Conservation (phyloP, 2,888 invertebrate genomes). For the Meandrusa payeni region DNA sequence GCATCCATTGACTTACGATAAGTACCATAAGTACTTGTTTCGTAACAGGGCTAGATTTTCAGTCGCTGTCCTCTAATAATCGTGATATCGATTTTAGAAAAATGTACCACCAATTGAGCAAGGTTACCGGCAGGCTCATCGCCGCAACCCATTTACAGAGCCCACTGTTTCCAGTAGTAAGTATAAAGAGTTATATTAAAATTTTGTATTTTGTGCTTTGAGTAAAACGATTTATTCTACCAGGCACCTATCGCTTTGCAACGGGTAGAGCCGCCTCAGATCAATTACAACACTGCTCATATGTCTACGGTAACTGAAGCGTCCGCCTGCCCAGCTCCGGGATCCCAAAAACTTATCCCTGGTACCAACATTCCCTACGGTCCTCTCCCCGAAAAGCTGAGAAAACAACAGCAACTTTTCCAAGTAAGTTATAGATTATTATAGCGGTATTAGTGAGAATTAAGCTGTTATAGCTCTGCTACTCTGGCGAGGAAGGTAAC, state of each 20-base stretch:
- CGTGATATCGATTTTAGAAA: slow-evolving; percentile 32
- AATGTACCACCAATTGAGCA: slow-evolving; percentile 75
- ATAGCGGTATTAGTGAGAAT: too few species aligned
- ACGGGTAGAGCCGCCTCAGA: slow-evolving; percentile 63
- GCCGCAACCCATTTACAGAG: slow-evolving; percentile 61
- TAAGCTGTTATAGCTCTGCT: too few species aligned
- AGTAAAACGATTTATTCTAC: slow-evolving; percentile 26
- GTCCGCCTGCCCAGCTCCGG: slow-evolving; percentile 50
- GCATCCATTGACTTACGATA: slow-evolving; percentile 32
- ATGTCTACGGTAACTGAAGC: slow-evolving; percentile 63
- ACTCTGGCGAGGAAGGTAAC: too few species aligned
- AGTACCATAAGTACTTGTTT: slow-evolving; percentile 62
- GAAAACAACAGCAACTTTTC: slow-evolving; percentile 58
- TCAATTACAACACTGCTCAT: slow-evolving; percentile 62
- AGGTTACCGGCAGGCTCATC: slow-evolving; percentile 65
- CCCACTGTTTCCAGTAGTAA: slow-evolving; percentile 72
- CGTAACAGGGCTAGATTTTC: slow-evolving; percentile 61
- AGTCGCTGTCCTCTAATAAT: slow-evolving; percentile 32
- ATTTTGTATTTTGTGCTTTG: slow-evolving; percentile 7
- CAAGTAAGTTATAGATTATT: slow-evolving; percentile 60
- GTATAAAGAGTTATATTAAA: slow-evolving; percentile 32
- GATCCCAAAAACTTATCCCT: slow-evolving; percentile 53
- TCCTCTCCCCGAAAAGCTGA: slow-evolving; percentile 55
- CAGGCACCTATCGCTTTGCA: slow-evolving; percentile 71
- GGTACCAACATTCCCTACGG: slow-evolving; percentile 67